phyloP scores from a whole-genome alignment of 2,797 vertebrate species.

The Argya squamiceps region DNA sequence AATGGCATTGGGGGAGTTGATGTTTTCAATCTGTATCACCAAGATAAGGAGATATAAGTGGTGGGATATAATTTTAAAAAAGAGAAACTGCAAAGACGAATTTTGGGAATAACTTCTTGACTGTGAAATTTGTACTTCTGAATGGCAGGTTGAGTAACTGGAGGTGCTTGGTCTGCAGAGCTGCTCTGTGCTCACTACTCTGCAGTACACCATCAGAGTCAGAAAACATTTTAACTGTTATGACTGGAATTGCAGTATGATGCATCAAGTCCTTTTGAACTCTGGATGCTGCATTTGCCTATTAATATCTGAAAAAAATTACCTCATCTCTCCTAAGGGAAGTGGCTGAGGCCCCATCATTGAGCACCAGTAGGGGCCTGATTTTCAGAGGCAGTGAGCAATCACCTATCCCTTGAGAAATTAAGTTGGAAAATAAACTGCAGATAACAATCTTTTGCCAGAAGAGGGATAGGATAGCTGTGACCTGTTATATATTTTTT shows the following conservation, averaged over 20 bases:
- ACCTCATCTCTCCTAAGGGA: neutral
- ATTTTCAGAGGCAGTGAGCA: neutral
- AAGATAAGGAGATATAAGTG: neutral
- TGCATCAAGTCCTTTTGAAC: neutral
- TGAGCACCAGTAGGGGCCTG: neutral
- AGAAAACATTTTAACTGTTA: neutral
- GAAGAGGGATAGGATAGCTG: neutral
- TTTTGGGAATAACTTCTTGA: neutral
- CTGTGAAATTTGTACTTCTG: neutral
- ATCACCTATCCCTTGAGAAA: neutral
- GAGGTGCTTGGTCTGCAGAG: neutral
- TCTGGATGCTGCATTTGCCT: constrained; percentile 8
- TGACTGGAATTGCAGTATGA: neutral
- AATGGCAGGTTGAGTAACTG: neutral
- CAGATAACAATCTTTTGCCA: neutral
- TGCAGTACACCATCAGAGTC: neutral
- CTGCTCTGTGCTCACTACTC: fast-evolving
- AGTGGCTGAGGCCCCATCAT: neutral
- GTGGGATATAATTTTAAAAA: neutral
- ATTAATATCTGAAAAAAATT: neutral
- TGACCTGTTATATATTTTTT: neutral
- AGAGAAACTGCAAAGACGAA: neutral
- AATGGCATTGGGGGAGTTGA: fast-evolving
- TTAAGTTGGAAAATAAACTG: neutral
- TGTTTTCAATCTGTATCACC: neutral